phyloP scores from a whole-genome alignment of 2,113 vertebrate genomes.

The Nothocercus julius region DNA sequence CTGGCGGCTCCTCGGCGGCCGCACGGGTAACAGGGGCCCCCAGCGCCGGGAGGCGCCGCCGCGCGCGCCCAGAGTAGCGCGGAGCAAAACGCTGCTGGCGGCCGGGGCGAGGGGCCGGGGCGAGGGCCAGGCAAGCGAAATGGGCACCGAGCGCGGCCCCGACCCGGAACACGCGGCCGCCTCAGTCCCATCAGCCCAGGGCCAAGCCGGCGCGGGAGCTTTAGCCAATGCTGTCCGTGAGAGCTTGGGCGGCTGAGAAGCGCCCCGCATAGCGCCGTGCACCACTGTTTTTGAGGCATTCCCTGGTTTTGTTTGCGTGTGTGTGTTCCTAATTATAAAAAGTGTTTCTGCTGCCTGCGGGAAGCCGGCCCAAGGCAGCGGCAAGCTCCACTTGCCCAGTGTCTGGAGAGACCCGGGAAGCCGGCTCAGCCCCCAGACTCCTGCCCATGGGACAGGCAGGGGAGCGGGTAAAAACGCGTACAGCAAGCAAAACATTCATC shows the following conservation, averaged over 20 bases:
- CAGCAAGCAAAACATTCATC: neutral
- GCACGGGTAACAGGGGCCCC: neutral
- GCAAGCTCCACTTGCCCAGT: neutral
- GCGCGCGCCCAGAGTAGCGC: neutral
- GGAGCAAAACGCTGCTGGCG: neutral
- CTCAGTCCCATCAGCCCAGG: neutral
- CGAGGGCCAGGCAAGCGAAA: neutral
- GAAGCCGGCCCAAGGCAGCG: neutral
- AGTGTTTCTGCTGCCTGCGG: neutral
- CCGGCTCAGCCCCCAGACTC: neutral
- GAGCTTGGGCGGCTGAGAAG: neutral
- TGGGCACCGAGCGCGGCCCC: neutral
- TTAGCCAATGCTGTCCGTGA: accelerated
- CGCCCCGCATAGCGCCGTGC: neutral
- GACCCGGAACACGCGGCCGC: neutral
- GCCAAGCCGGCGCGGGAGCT: neutral
- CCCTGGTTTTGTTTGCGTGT: too few species aligned
- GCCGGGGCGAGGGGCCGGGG: neutral
- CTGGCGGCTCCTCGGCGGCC: neutral
- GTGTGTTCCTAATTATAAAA: neutral
- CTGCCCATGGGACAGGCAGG: neutral
- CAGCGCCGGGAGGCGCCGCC: neutral
- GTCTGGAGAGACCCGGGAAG: neutral
- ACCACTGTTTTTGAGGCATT: neutral
- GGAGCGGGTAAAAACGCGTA: neutral